Percentiles rank a stretch among this genome's conserved stretches.
phyloP scores from a whole-genome alignment of 2,113 vertebrate species.

The Arothron firmamentum region DNA sequence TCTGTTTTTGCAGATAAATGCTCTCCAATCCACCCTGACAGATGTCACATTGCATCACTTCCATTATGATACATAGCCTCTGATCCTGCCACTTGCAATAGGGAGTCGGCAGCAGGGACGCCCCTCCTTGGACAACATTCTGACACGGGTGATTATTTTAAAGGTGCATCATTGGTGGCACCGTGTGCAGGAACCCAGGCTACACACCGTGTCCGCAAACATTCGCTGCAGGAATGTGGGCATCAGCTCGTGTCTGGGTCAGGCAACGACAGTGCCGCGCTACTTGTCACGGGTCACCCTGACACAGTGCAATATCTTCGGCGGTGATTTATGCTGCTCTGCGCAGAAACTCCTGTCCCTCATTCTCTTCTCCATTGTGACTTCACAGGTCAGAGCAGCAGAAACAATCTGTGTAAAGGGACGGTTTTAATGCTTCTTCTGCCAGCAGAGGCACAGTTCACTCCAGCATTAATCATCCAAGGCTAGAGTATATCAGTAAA shows the following conservation, averaged over 20 bases:
- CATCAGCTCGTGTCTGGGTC: slow-evolving; percentile 47
- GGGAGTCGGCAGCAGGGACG: slow-evolving; percentile 63
- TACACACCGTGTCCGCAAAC: slow-evolving; percentile 14
- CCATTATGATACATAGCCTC: slow-evolving; percentile 77
- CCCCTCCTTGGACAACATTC: slow-evolving; percentile 65
- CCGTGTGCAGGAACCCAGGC: slow-evolving; percentile 45
- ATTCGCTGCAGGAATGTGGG: slow-evolving; percentile 31
- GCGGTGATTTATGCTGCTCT: slow-evolving; percentile 38
- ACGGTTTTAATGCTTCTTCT: slow-evolving; percentile 53
- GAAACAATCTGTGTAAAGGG: slow-evolving; percentile 54
- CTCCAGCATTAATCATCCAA: slow-evolving; percentile 66
- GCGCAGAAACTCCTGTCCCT: slow-evolving; percentile 17
- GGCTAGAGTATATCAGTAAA: slow-evolving; percentile 69
- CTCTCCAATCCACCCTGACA: slow-evolving; percentile 77
- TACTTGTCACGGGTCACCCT: slow-evolving; percentile 39
- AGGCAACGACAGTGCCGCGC: slow-evolving; percentile 14
- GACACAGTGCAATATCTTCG: slow-evolving; percentile 44
- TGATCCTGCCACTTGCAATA: slow-evolving; percentile 78
- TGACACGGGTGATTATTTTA: slow-evolving; percentile 74
- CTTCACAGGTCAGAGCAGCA: slow-evolving; percentile 53
- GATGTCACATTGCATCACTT: slow-evolving; percentile 76
- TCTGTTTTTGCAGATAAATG: slow-evolving; percentile 74
- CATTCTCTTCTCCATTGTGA: slow-evolving; percentile 30
- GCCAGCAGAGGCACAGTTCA: slow-evolving; percentile 40
- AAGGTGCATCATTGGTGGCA: slow-evolving; percentile 65